These are phyloP conservation scores for Tretioscincus oriximinensis DNA, from an alignment of 2,113 vertebrate species.

Conservation along the genomic window DNA sequence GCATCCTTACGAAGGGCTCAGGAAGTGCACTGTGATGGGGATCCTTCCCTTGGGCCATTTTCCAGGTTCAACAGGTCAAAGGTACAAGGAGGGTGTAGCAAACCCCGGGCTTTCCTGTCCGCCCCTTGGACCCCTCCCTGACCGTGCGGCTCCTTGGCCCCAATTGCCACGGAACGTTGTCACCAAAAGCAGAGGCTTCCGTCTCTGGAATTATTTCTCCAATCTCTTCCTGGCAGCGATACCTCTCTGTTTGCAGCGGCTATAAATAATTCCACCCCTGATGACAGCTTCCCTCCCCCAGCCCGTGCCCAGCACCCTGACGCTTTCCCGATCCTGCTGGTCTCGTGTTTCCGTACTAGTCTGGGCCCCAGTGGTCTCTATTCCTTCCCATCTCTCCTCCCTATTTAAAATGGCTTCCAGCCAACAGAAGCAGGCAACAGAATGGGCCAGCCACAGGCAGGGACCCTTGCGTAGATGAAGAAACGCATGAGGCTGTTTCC, in stretches of 20 bases:
- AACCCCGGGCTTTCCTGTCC: too few species aligned
- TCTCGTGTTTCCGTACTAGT: not conserved
- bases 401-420: too few species aligned
- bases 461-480: too few species aligned
- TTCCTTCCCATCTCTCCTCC: too few species aligned
- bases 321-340: not conserved
- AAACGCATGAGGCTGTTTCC: too few species aligned
- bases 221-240: conserved; percentile 53
- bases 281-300: not conserved
- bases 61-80: not conserved
- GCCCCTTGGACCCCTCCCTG: not conserved
- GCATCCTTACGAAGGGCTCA: too few species aligned
- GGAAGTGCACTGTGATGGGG: not conserved
- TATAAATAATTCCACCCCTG: conserved; percentile 63
- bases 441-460: too few species aligned
- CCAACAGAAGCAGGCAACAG: too few species aligned
- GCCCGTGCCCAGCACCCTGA: not conserved
- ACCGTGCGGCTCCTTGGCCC: not conserved
- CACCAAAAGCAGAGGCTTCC: conserved; percentile 51
- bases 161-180: conserved; percentile 36
- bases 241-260: conserved; percentile 51
- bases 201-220: conserved; percentile 63
- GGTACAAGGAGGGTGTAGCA: not conserved
- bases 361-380: too few species aligned
- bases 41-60: not conserved